Conservation (phyloP, 2,113 vertebrate genomes). For the Catharus fuscescens region DNA sequence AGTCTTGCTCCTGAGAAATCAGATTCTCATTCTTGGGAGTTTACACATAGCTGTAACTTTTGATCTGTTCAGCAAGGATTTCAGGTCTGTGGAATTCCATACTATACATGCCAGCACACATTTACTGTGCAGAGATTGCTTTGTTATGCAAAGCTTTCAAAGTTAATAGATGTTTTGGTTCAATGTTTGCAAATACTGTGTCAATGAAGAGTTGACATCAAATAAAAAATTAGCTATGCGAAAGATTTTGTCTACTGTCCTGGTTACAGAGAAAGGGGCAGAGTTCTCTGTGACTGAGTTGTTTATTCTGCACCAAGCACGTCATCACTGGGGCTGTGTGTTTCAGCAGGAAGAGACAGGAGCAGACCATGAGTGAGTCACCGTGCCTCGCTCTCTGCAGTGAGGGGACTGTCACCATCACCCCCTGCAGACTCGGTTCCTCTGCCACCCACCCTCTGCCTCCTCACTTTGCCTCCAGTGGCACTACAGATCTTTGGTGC, state of each 20-base stretch:
- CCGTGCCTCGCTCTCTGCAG: accelerated
- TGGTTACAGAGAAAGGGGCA: not conserved
- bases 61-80: not conserved
- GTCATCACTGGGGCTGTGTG: not conserved
- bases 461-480: not conserved
- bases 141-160: not conserved
- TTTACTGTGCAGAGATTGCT: not conserved
- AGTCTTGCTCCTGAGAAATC: not conserved
- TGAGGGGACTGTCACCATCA: not conserved
- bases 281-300: not conserved
- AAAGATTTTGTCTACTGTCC: not conserved
- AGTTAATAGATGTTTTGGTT: not conserved
- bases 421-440: accelerated
- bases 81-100: not conserved
- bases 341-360: not conserved
- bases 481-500: not conserved
- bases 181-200: not conserved
- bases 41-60: not conserved
- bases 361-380: accelerated
- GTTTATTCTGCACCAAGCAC: not conserved
- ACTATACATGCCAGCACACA: not conserved
- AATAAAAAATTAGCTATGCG: not conserved
- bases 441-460: not conserved
- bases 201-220: not conserved
- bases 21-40: not conserved